Evolutionary conservation across 1,140 invertebrate genomes (phyloP).

Genomic region (Ceratosolen fusciceps): DNA sequence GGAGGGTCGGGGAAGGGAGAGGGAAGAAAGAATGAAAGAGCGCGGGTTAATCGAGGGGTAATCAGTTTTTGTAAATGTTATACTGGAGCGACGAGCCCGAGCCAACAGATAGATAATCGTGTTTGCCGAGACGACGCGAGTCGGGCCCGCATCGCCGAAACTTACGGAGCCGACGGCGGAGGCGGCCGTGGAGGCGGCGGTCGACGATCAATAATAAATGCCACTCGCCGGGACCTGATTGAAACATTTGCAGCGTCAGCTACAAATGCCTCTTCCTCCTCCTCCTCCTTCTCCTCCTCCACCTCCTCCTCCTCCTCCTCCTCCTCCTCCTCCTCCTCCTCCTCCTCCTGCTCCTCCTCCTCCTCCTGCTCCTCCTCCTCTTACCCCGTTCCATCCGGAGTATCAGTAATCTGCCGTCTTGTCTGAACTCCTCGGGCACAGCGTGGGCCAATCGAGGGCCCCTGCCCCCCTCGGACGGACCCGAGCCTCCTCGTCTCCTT

Average conservation of each 20-base stretch:
- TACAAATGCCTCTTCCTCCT: too few relatives aligned
- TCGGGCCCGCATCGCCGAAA: not conserved
- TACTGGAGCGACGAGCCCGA: not conserved
- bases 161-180: not conserved
- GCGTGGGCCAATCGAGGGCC: conserved; percentile 9
- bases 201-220: conserved; percentile 16
- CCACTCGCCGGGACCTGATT: not conserved
- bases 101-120: not conserved
- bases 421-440: conserved; percentile 1
- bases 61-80: not conserved
- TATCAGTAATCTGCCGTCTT: not conserved
- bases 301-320: too few relatives aligned
- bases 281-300: too few relatives aligned
- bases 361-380: too few relatives aligned
- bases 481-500: not conserved
- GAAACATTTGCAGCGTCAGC: conserved; percentile 28
- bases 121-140: not conserved
- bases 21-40: not conserved
- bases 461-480: not conserved
- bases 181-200: too few relatives aligned
- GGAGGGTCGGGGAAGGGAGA: too few relatives aligned
- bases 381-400: too few relatives aligned
- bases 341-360: too few relatives aligned
- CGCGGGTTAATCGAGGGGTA: not conserved
- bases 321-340: too few relatives aligned